Percentiles rank a stretch among this genome's conserved stretches.
Conservation (phyloP, 2,113 vertebrate species). For the Istiophorus platypterus region DNA sequence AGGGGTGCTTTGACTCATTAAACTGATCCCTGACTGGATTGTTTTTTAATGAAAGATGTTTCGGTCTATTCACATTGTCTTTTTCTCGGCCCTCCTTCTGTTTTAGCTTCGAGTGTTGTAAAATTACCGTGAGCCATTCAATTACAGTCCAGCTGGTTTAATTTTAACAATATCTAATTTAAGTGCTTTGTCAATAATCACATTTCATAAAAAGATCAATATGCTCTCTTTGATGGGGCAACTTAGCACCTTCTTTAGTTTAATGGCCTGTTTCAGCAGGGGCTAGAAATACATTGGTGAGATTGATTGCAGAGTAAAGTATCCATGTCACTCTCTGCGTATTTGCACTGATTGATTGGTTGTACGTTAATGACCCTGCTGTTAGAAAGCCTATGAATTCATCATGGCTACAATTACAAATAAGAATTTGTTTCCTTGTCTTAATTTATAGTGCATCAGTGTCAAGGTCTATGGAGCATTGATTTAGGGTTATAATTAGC, state of each 20-base stretch:
- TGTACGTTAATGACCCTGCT: conserved; percentile 78
- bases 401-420: conserved; percentile 74
- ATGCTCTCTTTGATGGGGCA: conserved; percentile 70
- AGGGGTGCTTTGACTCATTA: background rate
- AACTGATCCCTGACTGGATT: background rate
- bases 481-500: conserved; percentile 69
- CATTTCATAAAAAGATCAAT: conserved; percentile 80
- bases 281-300: conserved; percentile 69
- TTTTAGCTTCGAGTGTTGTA: background rate
- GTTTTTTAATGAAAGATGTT: background rate
- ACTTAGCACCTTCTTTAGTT: conserved; percentile 82
- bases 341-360: conserved; percentile 79
- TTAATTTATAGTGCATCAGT: conserved; percentile 70
- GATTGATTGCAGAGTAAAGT: conserved; percentile 81
- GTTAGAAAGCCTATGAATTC: conserved; percentile 75
- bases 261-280: conserved; percentile 71
- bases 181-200: conserved; percentile 83
- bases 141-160: conserved; percentile 57
- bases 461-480: conserved; percentile 52
- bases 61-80: background rate
- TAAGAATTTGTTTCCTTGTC: conserved; percentile 76
- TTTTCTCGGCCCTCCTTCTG: background rate
- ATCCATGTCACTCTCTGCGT: conserved; percentile 63
- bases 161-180: conserved; percentile 76
- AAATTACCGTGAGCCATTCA: conserved; percentile 6